Base-by-base conservation (phyloP, 2,113 vertebrate genomes). In the Lepus timidus region DNA sequence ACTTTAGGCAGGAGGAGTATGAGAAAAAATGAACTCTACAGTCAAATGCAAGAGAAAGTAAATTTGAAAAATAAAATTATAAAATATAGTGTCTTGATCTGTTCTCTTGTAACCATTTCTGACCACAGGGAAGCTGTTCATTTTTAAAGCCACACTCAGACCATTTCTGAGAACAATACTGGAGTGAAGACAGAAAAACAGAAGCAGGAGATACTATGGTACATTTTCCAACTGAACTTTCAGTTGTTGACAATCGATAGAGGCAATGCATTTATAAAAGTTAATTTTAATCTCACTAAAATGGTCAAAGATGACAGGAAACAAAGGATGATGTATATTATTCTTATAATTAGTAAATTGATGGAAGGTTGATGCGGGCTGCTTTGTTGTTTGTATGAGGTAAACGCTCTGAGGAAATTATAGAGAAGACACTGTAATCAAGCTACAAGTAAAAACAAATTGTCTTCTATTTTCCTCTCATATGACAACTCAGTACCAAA, bases 401-500 rank as follows among this genome's bases (percentile, higher is more conserved):
- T 89, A 93, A 85, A 1, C 8, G 65, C 16, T 44, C 70, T 86
- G n/a, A 95, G 61, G 62, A 88, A 94, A 96, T 95, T 84, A 92
- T 14, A 23, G 71, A 92, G 19, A 86, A 73, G 88, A 73, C 68
- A 68, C 52, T 76, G 29, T 22, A 88, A 85, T 83, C n/a, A 93
- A 65, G 20, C 49, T 73, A n/a, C 79, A 94, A 85, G 55, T 61
- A 88, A 91, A 96, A 96, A 76, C 55, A 88, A n/a, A 91, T 65
- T 83, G 27, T 84, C 82, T 79, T 90, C 49, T 62, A 75, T 84
- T 93, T 93, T 27, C 14, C 27, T 12, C 6, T 74, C 27, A 65
- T 85, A 78, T 27, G 44, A 67, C 19, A 78, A 79, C 49, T 96
- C 29, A 31, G 14, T 68, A 29, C 58, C 71, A 68, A 76, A 91